Base-by-base conservation (phyloP, 2,797 vertebrate genomes). In the Karalla daura region DNA sequence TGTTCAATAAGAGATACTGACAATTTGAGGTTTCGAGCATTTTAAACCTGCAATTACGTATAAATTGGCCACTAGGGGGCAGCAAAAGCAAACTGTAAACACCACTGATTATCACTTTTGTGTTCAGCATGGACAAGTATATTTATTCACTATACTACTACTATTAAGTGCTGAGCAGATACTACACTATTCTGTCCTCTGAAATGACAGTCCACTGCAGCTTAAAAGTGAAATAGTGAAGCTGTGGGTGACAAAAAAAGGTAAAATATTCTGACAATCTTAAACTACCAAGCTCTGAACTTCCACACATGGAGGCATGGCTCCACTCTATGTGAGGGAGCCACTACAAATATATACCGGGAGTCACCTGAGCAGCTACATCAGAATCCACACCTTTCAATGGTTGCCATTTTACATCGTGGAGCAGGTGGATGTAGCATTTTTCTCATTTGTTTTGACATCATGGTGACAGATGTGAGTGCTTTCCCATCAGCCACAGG, bases 401-500 rank as follows among this genome's bases (percentile, higher is more conserved):
- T 44, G n/a, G 46, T 62, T 23, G 12, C 20, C 20, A 15, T 76
- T 53, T 59, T 45, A 49, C 49, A 41, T 47, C 21, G 33, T 40
- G 21, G 44, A 68, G 30, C 68, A 75, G 62, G 54, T 65, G 67
- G 14, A 47, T 37, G 28, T 11, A 36, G 8, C 18, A 28, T 27
- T 44, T 68, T 51, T 55, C 17, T 39, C 25, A 2, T 3, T 40
- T 20, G 25, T 58, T 47, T 12, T 63, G 52, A 69, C 39, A 54
- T 67, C 18, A 9, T 11, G 35, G 53, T 61, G 60, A 65, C 20
- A 21, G 56, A 65, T 53, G 33, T 49, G 56, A 69, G 4, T 30
- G 51, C 45, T 67, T 68, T 72, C 74, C 67, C 61, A 64, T 27
- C 15, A 44, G 50, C n/a, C n/a, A n/a, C n/a, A n/a, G 21, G 44